phyloP scores from a whole-genome alignment of 2,888 invertebrate genomes.

The Girardia tigrina region DNA sequence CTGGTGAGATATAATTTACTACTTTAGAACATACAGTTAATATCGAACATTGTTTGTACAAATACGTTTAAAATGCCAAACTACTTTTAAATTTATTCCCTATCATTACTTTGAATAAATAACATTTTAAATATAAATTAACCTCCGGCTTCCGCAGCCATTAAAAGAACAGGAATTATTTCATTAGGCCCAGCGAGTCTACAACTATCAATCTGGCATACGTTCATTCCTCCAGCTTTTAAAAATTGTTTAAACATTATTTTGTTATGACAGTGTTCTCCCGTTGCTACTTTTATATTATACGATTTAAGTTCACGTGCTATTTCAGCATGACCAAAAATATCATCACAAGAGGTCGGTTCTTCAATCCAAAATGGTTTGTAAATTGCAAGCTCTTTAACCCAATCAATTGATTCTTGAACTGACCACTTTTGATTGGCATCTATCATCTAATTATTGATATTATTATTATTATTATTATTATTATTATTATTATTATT shows the following conservation, averaged over 20 bases:
- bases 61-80: too few relatives aligned
- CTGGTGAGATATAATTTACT: too few relatives aligned
- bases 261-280: conserved; percentile 78
- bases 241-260: conserved; percentile 77
- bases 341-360: conserved; percentile 77
- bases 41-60: too few relatives aligned
- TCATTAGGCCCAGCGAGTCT: conserved; percentile 73
- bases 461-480: too few relatives aligned
- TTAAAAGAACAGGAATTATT: conserved; percentile 68
- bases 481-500: too few relatives aligned
- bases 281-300: conserved; percentile 73
- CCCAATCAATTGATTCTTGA: conserved; percentile 69
- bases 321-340: conserved; percentile 69
- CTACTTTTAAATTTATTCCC: too few relatives aligned
- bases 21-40: too few relatives aligned
- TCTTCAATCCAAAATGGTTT: conserved; percentile 78
- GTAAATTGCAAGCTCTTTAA: conserved; percentile 62
- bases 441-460: conserved; percentile 54
- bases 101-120: too few relatives aligned
- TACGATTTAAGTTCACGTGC: conserved; percentile 58
- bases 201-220: conserved; percentile 76
- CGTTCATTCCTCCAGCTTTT: conserved; percentile 66
- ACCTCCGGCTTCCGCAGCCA: conserved; percentile 73
- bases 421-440: conserved; percentile 62
- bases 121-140: too few relatives aligned